A percentile compares a stretch with the other conserved stretches of the same genome.
These are phyloP conservation scores for Hyles vespertilio DNA, from an alignment of 1,140 invertebrate species.

Conservation along the genomic window DNA sequence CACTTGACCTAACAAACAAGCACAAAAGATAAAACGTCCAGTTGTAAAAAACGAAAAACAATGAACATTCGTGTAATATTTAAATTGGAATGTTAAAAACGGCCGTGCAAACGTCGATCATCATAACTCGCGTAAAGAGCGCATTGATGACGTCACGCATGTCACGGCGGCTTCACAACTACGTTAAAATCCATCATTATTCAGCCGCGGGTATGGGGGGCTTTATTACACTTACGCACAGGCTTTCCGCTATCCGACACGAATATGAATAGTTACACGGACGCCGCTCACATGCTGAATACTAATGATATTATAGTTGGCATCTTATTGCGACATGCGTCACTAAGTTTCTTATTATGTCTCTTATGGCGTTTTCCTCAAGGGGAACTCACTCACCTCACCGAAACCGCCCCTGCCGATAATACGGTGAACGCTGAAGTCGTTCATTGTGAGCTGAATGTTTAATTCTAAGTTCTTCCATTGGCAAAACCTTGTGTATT, in stretches of 20 bases:
- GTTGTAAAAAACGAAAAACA: no score
- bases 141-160: slow-evolving; percentile 6
- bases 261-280: slow-evolving; percentile 27
- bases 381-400: slow-evolving; percentile 77
- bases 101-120: no score
- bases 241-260: slow-evolving; percentile 19
- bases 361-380: neutral
- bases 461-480: slow-evolving; percentile 99
- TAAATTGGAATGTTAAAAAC: no score
- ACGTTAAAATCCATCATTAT: slow-evolving; percentile 24
- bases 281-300: slow-evolving; percentile 18
- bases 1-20: no score
- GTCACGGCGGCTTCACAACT: slow-evolving; percentile 2
- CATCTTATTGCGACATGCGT: slow-evolving; percentile 16
- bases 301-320: slow-evolving; percentile 21
- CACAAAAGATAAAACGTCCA: no score
- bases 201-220: slow-evolving; percentile 15
- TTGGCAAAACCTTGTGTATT: slow-evolving; percentile 99
- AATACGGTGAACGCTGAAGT: slow-evolving; percentile 99
- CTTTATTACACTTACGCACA: slow-evolving; percentile 22
- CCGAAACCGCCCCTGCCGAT: slow-evolving; percentile 99
- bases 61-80: no score
- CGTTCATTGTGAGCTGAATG: slow-evolving; percentile 99
- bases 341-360: slow-evolving; percentile 15
- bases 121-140: no score